phyloP scores from a whole-genome alignment of 2,113 vertebrate species.

The Empidonax traillii region DNA sequence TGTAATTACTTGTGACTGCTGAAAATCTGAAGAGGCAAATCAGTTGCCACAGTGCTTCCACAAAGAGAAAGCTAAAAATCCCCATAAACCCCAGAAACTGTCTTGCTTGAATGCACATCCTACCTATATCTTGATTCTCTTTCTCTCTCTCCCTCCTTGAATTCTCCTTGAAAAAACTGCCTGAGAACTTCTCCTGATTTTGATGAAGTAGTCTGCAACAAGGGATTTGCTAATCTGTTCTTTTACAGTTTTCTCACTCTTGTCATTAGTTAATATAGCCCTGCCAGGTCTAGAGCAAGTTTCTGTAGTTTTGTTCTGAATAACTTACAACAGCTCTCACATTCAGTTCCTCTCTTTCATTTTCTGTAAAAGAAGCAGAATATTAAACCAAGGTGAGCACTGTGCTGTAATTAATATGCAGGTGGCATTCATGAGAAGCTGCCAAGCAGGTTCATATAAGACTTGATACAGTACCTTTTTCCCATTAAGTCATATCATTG shows the following conservation, averaged over 20 bases:
- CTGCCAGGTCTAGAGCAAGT: slow-evolving; percentile 15
- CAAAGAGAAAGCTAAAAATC: slow-evolving; percentile 13
- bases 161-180: slow-evolving; percentile 22
- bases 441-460: background rate
- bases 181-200: slow-evolving; percentile 42
- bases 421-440: slow-evolving; percentile 4
- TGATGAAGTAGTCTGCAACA: background rate
- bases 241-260: slow-evolving; percentile 25
- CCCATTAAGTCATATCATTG: background rate
- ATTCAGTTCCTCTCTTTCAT: slow-evolving; percentile 11
- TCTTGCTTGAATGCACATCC: background rate
- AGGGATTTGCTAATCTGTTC: slow-evolving; percentile 44
- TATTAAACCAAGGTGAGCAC: slow-evolving; percentile 20
- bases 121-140: background rate
- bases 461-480: background rate
- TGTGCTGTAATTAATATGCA: slow-evolving; percentile 1
- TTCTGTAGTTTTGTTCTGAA: slow-evolving; percentile 38
- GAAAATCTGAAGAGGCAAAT: slow-evolving; percentile 29
- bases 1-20: slow-evolving; percentile 33
- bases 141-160: background rate
- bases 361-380: slow-evolving; percentile 34
- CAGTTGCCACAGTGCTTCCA: slow-evolving; percentile 3
- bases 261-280: background rate
- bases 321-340: slow-evolving; percentile 6
- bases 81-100: background rate